Percentiles rank a stretch among this genome's conserved stretches.
Conservation (phyloP, 2,888 invertebrate species). For the Drosophila birchii region DNA sequence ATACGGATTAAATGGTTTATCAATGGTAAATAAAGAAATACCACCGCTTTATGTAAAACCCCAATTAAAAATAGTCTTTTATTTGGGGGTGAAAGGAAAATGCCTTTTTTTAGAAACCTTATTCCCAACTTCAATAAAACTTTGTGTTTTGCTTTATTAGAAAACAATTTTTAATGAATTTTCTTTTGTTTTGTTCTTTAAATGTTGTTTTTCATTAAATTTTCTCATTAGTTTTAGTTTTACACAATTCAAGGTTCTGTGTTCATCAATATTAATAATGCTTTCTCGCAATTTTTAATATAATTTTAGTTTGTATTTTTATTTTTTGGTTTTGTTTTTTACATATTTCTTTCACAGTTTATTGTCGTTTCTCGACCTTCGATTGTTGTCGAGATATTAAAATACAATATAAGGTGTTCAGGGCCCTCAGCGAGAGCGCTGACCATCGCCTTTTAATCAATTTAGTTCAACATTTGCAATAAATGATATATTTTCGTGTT, state of each 20-base stretch:
- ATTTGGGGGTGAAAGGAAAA: neutral
- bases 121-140: conserved; percentile 26
- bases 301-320: conserved; percentile 63
- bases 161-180: conserved; percentile 82
- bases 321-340: conserved; percentile 52
- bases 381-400: conserved; percentile 84
- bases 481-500: conserved; percentile 70
- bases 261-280: conserved; percentile 60
- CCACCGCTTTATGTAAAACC: conserved; percentile 84
- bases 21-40: conserved; percentile 84
- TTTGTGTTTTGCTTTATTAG: conserved; percentile 71
- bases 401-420: conserved; percentile 78
- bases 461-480: conserved; percentile 65
- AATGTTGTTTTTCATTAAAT: conserved; percentile 73
- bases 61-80: conserved; percentile 42
- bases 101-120: neutral
- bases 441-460: conserved; percentile 51
- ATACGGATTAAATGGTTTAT: conserved; percentile 77
- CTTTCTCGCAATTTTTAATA: conserved; percentile 70
- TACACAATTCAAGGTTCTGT: conserved; percentile 73
- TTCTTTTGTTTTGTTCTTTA: conserved; percentile 71
- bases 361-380: conserved; percentile 85
- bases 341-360: conserved; percentile 84
- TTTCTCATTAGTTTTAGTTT: conserved; percentile 64
- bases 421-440: conserved; percentile 63